Base-by-base conservation (phyloP, 1,140 invertebrate genomes). In the Drosophila takahashii region DNA sequence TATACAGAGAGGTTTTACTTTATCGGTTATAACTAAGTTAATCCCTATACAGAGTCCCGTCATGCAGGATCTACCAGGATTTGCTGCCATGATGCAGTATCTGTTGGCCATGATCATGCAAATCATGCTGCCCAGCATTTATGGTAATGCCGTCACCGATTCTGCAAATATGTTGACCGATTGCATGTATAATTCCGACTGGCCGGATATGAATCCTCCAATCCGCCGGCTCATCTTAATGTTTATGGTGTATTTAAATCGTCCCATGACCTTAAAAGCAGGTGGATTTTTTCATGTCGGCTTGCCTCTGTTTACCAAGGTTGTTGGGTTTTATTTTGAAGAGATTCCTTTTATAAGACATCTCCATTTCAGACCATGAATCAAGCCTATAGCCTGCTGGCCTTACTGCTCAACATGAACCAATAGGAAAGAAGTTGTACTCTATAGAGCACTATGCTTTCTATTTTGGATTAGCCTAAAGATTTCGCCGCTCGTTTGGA, bases 271-370 rank as follows among this genome's bases (percentile, higher is more conserved):
- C 26, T 26, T 90, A 10, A 64, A 45, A 32, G 85, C 79, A 8
- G 78, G 78, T 4, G 60, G 79, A 10, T 90, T 85, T 6, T 90
- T 90, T 60, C 22, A 69, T 4, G 47, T 90, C 0, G 86, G 86
- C 1, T 50, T 90, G 16, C 78, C 81, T 1, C 44, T 85, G 4
- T 90, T 90, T 47, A 77, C 75, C n/a, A 90, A 90, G 81, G 86
- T 89, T 53, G 16, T 57, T 32, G 0, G n/a, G 3, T 3, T n/a
- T 27, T 16, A 1, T 7, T 3, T 22, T 22, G 22, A 22, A 7
- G 10, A 42, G 8, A 13, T 16, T 34, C 2, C 10, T 32, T 42
- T 8, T 27, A 1, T 48, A 59, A 29, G 10, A 13, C 11, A 0
- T 54, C n/a, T 29, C 8, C 54, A 18, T 77, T 89, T 11, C 56